phyloP scores from a whole-genome alignment of 2,797 vertebrate species.

The Diplodus puntazzo region DNA sequence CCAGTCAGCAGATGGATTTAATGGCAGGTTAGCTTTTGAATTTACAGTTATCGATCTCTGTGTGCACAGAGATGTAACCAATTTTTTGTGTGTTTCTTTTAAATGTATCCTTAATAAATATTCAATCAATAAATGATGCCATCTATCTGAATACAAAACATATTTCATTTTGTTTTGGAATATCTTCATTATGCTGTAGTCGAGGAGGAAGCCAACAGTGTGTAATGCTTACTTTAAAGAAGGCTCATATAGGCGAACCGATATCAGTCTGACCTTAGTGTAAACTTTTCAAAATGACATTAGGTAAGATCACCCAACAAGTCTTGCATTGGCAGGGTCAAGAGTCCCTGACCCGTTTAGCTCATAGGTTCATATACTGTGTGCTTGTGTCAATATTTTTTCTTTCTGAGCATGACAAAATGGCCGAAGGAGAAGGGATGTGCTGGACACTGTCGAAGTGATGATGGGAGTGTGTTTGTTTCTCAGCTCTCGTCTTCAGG shows the following conservation, averaged over 20 bases:
- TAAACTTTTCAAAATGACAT: conserved; percentile 48
- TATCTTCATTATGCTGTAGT: neutral
- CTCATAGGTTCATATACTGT: conserved; percentile 47
- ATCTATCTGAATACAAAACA: neutral
- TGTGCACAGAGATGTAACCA: neutral
- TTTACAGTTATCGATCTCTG: neutral
- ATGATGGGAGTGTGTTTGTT: conserved; percentile 2
- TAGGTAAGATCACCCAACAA: conserved; percentile 16
- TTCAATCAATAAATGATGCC: conserved; percentile 13
- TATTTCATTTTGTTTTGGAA: neutral
- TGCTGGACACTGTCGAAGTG: conserved; percentile 19
- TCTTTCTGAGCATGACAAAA: conserved; percentile 22
- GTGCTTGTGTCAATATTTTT: conserved; percentile 52
- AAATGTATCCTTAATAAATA: conserved; percentile 14
- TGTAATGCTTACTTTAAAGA: neutral
- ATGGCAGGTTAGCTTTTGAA: neutral
- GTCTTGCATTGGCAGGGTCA: conserved; percentile 11
- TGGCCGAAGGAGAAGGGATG: conserved; percentile 9
- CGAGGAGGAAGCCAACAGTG: neutral
- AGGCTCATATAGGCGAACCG: conserved; percentile 11
- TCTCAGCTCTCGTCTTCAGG: conserved; percentile 86
- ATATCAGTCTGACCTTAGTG: conserved; percentile 59
- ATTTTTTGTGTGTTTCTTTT: neutral
- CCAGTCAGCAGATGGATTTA: neutral
- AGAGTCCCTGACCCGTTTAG: conserved; percentile 2